Evolutionary conservation across 2,888 invertebrate species (phyloP).

Genomic region (Mactromeris polynyma): DNA sequence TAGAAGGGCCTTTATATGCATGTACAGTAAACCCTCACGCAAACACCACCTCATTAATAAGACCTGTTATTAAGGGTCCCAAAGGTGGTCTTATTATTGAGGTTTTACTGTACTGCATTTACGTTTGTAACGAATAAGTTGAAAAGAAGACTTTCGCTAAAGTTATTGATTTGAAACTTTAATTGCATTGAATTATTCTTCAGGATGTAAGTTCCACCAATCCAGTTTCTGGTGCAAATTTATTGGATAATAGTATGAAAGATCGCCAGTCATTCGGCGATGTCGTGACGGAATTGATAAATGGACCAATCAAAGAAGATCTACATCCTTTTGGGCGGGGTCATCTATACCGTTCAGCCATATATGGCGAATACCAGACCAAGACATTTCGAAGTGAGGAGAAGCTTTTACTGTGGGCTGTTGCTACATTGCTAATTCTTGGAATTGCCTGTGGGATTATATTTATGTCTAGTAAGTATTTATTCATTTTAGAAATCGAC

Average conservation of each 20-base stretch:
- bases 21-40: too few relatives aligned
- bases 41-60: too few relatives aligned
- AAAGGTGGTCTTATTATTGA: too few relatives aligned
- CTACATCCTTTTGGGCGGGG: slow-evolving; percentile 56
- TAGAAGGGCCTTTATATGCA: too few relatives aligned
- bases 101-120: too few relatives aligned
- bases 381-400: slow-evolving; percentile 55
- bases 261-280: slow-evolving; percentile 55
- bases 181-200: too few relatives aligned
- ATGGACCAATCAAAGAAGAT: slow-evolving; percentile 71
- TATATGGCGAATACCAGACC: slow-evolving; percentile 41
- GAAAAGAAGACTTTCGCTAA: too few relatives aligned
- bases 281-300: slow-evolving; percentile 54
- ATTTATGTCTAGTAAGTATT: slow-evolving; percentile 64
- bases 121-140: too few relatives aligned
- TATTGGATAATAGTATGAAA: background rate
- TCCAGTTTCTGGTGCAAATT: background rate
- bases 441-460: slow-evolving; percentile 55
- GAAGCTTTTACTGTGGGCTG: slow-evolving; percentile 52
- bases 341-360: slow-evolving; percentile 49
- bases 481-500: too few relatives aligned
- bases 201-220: background rate
- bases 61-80: too few relatives aligned
- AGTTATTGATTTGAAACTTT: too few relatives aligned
- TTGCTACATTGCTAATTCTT: slow-evolving; percentile 45